phyloP scores from a whole-genome alignment of 2,113 vertebrate genomes.

The Macquaria ambigua region DNA sequence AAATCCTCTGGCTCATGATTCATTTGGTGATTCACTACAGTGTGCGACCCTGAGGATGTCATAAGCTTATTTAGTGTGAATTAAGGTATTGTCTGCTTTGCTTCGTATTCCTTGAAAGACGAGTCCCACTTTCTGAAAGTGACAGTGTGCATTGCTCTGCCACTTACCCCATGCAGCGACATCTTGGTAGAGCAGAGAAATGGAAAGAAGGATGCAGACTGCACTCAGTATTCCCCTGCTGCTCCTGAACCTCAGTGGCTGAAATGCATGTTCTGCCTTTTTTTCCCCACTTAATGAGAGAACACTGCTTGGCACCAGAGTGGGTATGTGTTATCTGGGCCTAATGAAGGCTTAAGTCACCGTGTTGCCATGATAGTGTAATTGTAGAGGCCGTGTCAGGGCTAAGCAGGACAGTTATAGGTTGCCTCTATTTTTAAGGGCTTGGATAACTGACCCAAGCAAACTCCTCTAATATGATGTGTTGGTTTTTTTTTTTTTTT shows the following conservation, averaged over 20 bases:
- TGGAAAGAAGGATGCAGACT: conserved; percentile 26
- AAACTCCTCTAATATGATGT: conserved; percentile 29
- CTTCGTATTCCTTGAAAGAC: conserved; percentile 38
- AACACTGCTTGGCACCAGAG: conserved; percentile 56
- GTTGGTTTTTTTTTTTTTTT: neutral
- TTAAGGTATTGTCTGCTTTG: conserved; percentile 20
- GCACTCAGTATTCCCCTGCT: conserved; percentile 58
- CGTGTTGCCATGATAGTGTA: conserved; percentile 56
- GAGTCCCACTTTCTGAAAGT: conserved; percentile 45
- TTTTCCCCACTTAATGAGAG: conserved; percentile 67
- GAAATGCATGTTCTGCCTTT: conserved; percentile 71
- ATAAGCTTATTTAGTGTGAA: conserved; percentile 24
- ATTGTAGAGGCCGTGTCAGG: conserved; percentile 57
- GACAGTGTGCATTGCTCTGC: conserved; percentile 34
- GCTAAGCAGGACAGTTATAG: conserved; percentile 29
- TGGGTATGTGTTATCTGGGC: conserved; percentile 65
- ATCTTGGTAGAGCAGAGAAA: conserved; percentile 50
- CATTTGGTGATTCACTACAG: conserved; percentile 37
- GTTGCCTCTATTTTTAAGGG: conserved; percentile 41
- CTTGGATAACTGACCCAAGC: conserved; percentile 40
- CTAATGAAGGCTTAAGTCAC: conserved; percentile 72
- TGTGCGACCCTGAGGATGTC: conserved; percentile 7
- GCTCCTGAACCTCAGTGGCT: conserved; percentile 62
- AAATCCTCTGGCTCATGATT: conserved; percentile 41
- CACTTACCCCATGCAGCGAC: conserved; percentile 44